Evolutionary conservation across 2,888 invertebrate species (phyloP), one percentile per base, ranked within the genome.

Genomic region (Pasiphila rectangulata): DNA sequence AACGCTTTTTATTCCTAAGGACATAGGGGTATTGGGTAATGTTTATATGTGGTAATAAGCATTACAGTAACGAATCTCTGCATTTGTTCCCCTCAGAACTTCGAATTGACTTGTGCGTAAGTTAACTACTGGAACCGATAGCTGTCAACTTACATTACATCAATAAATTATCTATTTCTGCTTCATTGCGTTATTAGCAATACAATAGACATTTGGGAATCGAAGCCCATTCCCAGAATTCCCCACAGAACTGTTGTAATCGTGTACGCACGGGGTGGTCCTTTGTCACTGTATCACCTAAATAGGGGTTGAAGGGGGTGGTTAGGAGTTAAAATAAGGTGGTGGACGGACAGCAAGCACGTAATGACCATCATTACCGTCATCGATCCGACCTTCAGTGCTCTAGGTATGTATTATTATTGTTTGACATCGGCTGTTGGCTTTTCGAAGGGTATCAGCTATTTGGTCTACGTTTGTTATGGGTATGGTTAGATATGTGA

Each of bases 381-480:
- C 32, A 72, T 72, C 70, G 61, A 53, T 41, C 48, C 50, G 66
- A 67, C 69, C 72, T 67, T 71, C 63, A 54, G 27, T 36, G 54
- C 35, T 24, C n/a, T 7, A 13, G n/a, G 4, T 2, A 7, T 2
- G 9, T 0, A n/a, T 10, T n/a, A 2, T n/a, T 24, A 34, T 17
- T 20, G 12, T 42, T 43, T 38, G 34, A 16, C 12, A 42, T 25
- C 5, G 21, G 24, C 36, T 25, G 20, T 41, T 9, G 9, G 36
- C 24, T 24, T 17, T 27, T 25, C 23, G 40, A 23, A 27, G 35
- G 12, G 5, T 34, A 15, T 3, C 4, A 17, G 12, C 17, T 25
- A 16, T 37, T 25, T n/a, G n/a, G n/a, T n/a, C n/a, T n/a, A n/a
- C n/a, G 25, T 4, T 25, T 10, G 20, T 20, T 35, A 12, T 36